Base-by-base conservation (phyloP, 2,888 invertebrate species). In the Cenopis cana region DNA sequence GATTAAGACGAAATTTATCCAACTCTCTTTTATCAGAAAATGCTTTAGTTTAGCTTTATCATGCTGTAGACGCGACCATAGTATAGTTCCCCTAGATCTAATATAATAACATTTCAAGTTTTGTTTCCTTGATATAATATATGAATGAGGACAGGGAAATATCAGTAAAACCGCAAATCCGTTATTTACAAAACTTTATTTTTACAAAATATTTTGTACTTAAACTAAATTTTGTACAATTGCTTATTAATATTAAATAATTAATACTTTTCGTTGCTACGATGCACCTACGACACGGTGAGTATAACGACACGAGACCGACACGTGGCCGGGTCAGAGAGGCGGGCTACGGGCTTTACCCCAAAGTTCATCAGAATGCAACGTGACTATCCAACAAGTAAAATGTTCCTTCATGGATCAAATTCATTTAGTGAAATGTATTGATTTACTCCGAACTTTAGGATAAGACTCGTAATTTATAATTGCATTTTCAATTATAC, bases 161-260 rank as follows among this genome's bases (percentile, higher is more conserved):
- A 69, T 76, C 76, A 73, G 11, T 78, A 76, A 81, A 78, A 77
- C 66, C 74, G 68, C 49, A 49, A 52, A 49, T 68, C 73, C 74
- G 75, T 84, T 90, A 91, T 90, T 87, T 90, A 91, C 89, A 91
- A 85, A 83, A 79, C 75, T 78, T 87, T 88, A 87, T 84, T 87
- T 86, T 88, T 86, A 89, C 83, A 88, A 87, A 85, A 82, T 76
- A 82, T 77, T 77, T 85, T 82, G 79, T 76, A 78, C 89, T 90
- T 89, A 91, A 75, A 78, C 83, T 88, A 87, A 79, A 73, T 82
- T 89, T 91, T 92, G 92, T 92, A 92, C 91, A 92, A 78, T 87
- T 85, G 77, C 77, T 83, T 78, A 81, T 85, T 85, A 85, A 67
- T 81, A 83, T 88, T 87, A 88, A 87, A 85, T 82, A 80, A 76